phyloP scores from a whole-genome alignment of 2,888 invertebrate species.

The Chrysina gloriosa region DNA sequence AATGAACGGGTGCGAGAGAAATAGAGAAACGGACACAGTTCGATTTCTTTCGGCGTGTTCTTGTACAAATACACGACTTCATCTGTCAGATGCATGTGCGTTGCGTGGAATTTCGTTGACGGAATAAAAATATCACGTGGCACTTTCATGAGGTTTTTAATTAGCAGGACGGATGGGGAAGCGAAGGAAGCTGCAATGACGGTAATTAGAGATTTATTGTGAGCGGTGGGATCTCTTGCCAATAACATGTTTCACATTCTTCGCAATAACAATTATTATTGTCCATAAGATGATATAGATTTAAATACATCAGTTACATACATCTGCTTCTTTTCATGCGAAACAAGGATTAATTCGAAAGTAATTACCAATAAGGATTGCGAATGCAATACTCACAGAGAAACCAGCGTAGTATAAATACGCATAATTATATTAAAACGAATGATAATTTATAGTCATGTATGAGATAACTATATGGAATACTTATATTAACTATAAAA shows the following conservation, averaged over 20 bases:
- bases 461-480: too few species aligned
- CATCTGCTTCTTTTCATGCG: neutral
- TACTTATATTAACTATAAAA: too few species aligned
- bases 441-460: too few species aligned
- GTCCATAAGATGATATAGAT: neutral
- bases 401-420: too few species aligned
- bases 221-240: conserved; percentile 18
- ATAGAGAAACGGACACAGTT: conserved; percentile 22
- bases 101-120: conserved; percentile 34
- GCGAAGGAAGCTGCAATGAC: conserved; percentile 16
- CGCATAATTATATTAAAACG: too few species aligned
- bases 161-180: conserved; percentile 16
- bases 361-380: too few species aligned
- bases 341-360: conserved; percentile 1
- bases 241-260: conserved; percentile 29
- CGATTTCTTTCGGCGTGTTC: conserved; percentile 29
- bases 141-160: conserved; percentile 37
- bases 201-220: conserved; percentile 36
- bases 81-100: conserved; percentile 41
- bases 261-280: neutral
- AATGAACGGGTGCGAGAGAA: conserved; percentile 39
- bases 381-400: too few species aligned
- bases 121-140: conserved; percentile 42
- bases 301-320: neutral
- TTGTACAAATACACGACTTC: conserved; percentile 34